Conservation (phyloP, 2,888 invertebrate genomes). For the Dermolepida albohirtum region DNA sequence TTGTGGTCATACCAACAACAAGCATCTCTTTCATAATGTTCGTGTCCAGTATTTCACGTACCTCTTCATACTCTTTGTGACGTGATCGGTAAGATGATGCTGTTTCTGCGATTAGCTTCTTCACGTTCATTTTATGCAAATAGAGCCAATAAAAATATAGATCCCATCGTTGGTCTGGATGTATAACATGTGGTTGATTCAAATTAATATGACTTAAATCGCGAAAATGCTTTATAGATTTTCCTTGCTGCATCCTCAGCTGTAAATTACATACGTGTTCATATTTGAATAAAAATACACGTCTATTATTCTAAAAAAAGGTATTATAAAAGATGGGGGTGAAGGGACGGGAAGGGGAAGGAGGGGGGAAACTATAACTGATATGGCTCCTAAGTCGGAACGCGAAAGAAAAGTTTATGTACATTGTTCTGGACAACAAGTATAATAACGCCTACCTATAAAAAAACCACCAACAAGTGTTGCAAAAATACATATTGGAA, state of each 20-base stretch:
- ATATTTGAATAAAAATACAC: neutral
- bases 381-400: too few species aligned
- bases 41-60: slow-evolving; percentile 69
- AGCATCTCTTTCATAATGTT: slow-evolving; percentile 68
- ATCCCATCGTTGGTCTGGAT: slow-evolving; percentile 56
- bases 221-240: neutral
- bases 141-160: slow-evolving; percentile 59
- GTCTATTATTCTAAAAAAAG: too few species aligned
- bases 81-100: slow-evolving; percentile 50
- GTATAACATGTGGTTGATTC: slow-evolving; percentile 52
- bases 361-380: too few species aligned
- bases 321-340: too few species aligned
- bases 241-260: slow-evolving; percentile 45
- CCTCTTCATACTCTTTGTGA: slow-evolving; percentile 47
- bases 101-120: slow-evolving; percentile 47
- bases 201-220: slow-evolving; percentile 45
- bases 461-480: too few species aligned
- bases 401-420: too few species aligned
- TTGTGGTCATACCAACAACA: slow-evolving; percentile 82
- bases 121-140: slow-evolving; percentile 46
- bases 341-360: too few species aligned
- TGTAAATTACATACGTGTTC: slow-evolving; percentile 19
- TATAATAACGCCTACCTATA: too few species aligned
- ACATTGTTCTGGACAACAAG: too few species aligned
- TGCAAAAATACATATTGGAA: too few species aligned